Conservation (phyloP, 2,888 invertebrate genomes). For the Poecilobothrus nobilitatus region DNA sequence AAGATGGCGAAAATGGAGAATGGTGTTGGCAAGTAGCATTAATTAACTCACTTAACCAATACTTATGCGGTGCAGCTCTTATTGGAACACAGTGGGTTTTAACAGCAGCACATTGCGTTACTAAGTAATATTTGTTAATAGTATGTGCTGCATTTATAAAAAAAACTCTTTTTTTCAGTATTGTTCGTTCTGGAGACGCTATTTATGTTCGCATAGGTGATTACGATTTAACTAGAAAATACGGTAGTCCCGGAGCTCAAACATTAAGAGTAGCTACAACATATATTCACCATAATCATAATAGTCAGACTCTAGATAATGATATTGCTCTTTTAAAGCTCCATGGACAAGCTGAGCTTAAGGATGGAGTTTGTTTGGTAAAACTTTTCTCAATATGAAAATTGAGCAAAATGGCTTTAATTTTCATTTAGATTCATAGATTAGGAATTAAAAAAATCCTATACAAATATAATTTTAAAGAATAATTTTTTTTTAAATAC, state of each 20-base stretch:
- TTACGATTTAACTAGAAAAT: constrained; percentile 82
- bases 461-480: too few species aligned
- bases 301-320: constrained; percentile 87
- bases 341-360: constrained; percentile 78
- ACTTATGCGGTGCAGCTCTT: constrained; percentile 84
- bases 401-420: background rate
- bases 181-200: constrained; percentile 87
- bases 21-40: constrained; percentile 95
- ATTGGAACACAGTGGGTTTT: constrained; percentile 92
- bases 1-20: constrained; percentile 83
- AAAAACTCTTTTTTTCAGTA: constrained; percentile 48
- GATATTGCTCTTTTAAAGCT: constrained; percentile 87
- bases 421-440: background rate
- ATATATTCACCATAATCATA: constrained; percentile 92
- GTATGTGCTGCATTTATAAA: background rate
- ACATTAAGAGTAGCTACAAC: constrained; percentile 85
- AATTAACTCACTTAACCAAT: constrained; percentile 88
- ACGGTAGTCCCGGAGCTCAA: constrained; percentile 85
- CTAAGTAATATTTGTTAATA: constrained; percentile 58
- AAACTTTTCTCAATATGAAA: too few species aligned
- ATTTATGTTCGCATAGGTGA: constrained; percentile 90
- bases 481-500: too few species aligned
- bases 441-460: background rate
- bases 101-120: constrained; percentile 89
- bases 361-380: constrained; percentile 60